Conservation (phyloP, 2,113 vertebrate species). For the Echinops telfairi region DNA sequence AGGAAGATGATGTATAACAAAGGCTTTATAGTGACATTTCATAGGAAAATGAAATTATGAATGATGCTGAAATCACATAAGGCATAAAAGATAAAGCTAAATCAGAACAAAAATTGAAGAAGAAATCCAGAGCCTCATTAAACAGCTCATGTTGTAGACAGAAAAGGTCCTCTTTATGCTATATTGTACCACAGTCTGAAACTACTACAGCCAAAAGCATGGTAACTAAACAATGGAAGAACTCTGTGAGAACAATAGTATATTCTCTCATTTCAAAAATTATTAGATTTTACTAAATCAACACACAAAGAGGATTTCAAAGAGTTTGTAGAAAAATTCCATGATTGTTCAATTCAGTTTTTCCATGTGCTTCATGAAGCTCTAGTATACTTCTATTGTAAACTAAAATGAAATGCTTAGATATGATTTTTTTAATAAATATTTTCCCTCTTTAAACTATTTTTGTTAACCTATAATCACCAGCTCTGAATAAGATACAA, state of each 20-base stretch:
- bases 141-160: no score
- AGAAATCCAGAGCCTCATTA: no score
- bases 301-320: neutral
- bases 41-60: no score
- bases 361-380: no score
- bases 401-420: constrained; percentile 35
- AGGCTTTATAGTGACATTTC: no score
- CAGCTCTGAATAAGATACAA: constrained; percentile 22
- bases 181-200: neutral
- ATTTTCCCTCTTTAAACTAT: neutral
- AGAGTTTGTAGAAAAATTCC: no score
- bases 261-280: neutral
- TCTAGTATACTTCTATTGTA: neutral
- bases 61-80: no score
- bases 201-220: neutral
- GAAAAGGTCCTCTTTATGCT: no score
- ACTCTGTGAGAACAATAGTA: neutral
- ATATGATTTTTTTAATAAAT: constrained; percentile 6
- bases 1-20: no score
- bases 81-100: no score
- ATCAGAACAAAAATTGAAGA: no score
- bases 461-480: neutral
- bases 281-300: constrained; percentile 18
- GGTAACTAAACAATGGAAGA: neutral
- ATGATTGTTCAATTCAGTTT: no score